Conservation (phyloP, 2,113 vertebrate genomes). For the Chlorocebus sabaeus region DNA sequence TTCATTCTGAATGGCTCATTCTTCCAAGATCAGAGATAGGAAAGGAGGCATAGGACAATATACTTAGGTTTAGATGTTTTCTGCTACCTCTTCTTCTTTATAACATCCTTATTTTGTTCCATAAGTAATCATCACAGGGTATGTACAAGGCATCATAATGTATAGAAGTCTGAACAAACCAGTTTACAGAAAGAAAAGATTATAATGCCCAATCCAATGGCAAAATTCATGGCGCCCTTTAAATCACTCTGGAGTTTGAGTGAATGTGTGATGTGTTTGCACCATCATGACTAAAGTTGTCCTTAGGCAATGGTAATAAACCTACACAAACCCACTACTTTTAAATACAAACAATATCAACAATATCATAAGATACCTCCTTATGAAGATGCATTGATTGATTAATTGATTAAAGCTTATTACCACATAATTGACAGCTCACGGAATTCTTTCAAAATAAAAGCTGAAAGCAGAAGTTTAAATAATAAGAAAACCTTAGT, state of each 20-base stretch:
- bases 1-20: neutral
- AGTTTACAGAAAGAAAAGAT: neutral
- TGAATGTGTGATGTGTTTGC: neutral
- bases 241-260: neutral
- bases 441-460: constrained; percentile 43
- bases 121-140: neutral
- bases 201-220: neutral
- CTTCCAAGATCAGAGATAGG: neutral
- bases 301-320: neutral
- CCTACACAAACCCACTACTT: neutral
- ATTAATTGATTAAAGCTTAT: neutral
- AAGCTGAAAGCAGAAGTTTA: constrained; percentile 26
- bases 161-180: neutral
- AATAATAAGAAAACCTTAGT: neutral
- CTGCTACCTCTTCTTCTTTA: neutral
- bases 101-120: neutral
- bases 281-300: neutral
- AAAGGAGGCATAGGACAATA: neutral
- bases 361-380: neutral
- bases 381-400: neutral
- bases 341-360: neutral
- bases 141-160: neutral
- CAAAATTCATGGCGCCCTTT: neutral
- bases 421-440: neutral
- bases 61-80: neutral